phyloP scores from a whole-genome alignment of 2,797 vertebrate species.

The Sebastes flavidus region DNA sequence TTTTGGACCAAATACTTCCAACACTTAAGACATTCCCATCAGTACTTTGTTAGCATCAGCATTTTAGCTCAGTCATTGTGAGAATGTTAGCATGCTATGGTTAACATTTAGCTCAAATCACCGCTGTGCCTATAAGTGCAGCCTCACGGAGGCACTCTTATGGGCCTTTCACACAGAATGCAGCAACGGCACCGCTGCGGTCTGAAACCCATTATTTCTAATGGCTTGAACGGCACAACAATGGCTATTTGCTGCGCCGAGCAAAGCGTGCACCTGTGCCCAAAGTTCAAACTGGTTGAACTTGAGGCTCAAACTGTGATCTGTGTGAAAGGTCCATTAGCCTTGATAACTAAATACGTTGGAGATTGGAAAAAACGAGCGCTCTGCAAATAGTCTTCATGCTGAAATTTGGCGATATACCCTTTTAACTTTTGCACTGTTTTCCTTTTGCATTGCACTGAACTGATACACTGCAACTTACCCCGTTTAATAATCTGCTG shows the following conservation, averaged over 20 bases:
- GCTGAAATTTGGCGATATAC: slow-evolving; percentile 33
- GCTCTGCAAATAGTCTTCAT: neutral
- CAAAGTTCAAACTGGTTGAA: too few relatives aligned
- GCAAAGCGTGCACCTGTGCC: too few relatives aligned
- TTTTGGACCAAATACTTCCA: neutral
- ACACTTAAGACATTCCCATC: neutral
- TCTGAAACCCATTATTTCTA: too few relatives aligned
- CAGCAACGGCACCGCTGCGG: too few relatives aligned
- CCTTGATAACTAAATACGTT: neutral
- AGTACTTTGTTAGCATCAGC: neutral
- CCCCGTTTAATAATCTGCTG: slow-evolving; percentile 45
- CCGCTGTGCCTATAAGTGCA: neutral
- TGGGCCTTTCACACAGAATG: too few relatives aligned
- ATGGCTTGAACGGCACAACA: too few relatives aligned
- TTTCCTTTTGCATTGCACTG: slow-evolving; percentile 60
- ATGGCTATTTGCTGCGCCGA: too few relatives aligned
- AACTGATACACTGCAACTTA: slow-evolving; percentile 34
- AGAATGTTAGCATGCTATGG: neutral
- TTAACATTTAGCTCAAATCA: neutral
- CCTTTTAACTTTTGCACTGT: slow-evolving; percentile 60
- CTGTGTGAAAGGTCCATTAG: too few relatives aligned
- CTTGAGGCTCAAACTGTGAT: too few relatives aligned
- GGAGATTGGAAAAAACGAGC: neutral
- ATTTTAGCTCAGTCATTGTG: neutral
- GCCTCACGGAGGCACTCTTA: neutral